These are phyloP conservation scores for Marmota flaviventris DNA, from an alignment of 2,113 vertebrate species.

Conservation along the genomic window DNA sequence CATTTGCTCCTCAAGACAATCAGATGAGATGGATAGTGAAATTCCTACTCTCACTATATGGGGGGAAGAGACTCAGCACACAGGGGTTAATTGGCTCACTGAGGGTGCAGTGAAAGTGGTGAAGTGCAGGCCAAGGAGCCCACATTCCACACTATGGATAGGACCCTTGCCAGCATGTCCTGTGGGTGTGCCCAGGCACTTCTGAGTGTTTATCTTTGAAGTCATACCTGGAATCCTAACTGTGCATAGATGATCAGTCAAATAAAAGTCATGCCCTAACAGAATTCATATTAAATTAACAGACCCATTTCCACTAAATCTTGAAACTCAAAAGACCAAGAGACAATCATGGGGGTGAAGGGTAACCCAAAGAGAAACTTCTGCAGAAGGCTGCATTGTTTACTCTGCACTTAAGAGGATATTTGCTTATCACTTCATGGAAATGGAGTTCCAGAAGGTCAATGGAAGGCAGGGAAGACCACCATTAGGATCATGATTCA, in stretches of 20 bases:
- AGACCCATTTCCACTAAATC: not conserved
- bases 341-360: not conserved
- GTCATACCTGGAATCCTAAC: not conserved
- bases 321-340: not conserved
- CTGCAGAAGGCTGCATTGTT: not conserved
- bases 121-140: not conserved
- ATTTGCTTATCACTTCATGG: too few species aligned
- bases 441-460: too few species aligned
- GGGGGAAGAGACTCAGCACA: not conserved
- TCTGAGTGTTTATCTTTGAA: too few species aligned
- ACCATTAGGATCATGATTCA: not conserved
- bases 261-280: not conserved
- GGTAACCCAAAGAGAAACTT: not conserved
- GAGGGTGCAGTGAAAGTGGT: not conserved
- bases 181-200: fast-evolving
- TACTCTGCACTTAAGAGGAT: not conserved
- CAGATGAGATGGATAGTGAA: not conserved
- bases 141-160: not conserved
- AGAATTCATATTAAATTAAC: not conserved
- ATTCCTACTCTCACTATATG: too few species aligned
- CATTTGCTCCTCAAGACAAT: not conserved
- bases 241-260: too few species aligned
- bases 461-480: not conserved
- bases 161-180: not conserved
- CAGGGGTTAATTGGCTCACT: not conserved